These are phyloP conservation scores for Amblyjoppa fuscipennis DNA, from an alignment of 2,888 invertebrate species.

Conservation along the genomic window DNA sequence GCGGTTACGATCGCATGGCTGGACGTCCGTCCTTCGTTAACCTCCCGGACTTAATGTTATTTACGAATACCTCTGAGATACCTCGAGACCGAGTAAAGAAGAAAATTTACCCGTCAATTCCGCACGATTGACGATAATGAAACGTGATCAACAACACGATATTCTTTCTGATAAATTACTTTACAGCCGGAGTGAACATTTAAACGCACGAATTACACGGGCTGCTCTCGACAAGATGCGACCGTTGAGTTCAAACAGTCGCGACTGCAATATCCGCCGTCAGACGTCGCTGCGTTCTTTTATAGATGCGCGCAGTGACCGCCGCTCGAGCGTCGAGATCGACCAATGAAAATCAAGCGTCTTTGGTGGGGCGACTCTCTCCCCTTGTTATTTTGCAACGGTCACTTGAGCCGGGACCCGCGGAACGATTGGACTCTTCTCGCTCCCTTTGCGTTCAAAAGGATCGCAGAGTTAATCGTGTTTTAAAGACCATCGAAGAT, in stretches of 20 bases:
- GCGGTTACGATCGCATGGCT: slow-evolving; percentile 48
- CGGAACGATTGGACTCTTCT: slow-evolving; percentile 8
- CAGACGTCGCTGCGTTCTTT: slow-evolving; percentile 42
- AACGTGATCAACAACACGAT: not conserved
- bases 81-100: not conserved
- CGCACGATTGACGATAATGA: not conserved
- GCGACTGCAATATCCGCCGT: slow-evolving; percentile 26
- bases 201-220: slow-evolving; percentile 58
- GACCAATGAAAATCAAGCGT: slow-evolving; percentile 24
- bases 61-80: not conserved
- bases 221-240: slow-evolving; percentile 21
- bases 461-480: slow-evolving; percentile 17
- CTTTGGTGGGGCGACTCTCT: not conserved
- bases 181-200: slow-evolving; percentile 53
- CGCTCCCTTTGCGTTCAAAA: slow-evolving; percentile 1
- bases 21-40: not conserved
- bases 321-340: not conserved
- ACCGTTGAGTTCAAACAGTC: slow-evolving; percentile 60
- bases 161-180: slow-evolving; percentile 49
- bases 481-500: not conserved
- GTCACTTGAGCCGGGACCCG: not conserved
- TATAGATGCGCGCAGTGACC: not conserved
- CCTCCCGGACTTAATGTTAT: not conserved
- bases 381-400: not conserved
- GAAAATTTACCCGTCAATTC: not conserved